Percentiles rank a stretch among this genome's conserved stretches.
These are phyloP conservation scores for Emydocephalus ijimae DNA, from an alignment of 2,113 vertebrate genomes.

Conservation along the genomic window DNA sequence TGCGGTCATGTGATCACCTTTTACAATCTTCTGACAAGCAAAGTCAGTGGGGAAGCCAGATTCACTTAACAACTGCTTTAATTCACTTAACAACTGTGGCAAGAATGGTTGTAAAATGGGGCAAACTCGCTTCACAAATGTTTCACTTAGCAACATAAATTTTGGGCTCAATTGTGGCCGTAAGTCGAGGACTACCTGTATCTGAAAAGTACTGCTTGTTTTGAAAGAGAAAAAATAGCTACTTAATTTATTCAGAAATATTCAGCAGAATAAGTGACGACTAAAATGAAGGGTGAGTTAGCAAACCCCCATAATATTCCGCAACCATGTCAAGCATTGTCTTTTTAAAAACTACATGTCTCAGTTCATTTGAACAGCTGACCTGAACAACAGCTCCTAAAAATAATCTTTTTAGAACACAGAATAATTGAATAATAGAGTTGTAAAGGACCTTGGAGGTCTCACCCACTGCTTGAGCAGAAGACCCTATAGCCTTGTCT, in stretches of 20 bases:
- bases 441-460: background rate
- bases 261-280: background rate
- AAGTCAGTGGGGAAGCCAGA: too few species aligned
- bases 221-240: background rate
- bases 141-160: too few species aligned
- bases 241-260: background rate
- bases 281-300: background rate
- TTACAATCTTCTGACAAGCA: too few species aligned
- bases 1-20: too few species aligned
- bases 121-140: too few species aligned
- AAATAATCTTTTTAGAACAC: background rate
- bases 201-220: background rate
- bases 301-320: background rate
- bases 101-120: too few species aligned
- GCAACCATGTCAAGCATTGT: background rate
- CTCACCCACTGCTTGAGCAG: background rate
- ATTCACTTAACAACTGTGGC: too few species aligned
- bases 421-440: background rate
- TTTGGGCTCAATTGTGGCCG: too few species aligned
- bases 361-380: background rate
- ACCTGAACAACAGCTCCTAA: background rate
- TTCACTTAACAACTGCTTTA: too few species aligned
- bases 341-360: background rate
- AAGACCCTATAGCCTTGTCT: background rate
- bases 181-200: too few species aligned